These are phyloP conservation scores for Thermophis baileyi DNA, from an alignment of 2,113 vertebrate genomes.

Conservation along the genomic window DNA sequence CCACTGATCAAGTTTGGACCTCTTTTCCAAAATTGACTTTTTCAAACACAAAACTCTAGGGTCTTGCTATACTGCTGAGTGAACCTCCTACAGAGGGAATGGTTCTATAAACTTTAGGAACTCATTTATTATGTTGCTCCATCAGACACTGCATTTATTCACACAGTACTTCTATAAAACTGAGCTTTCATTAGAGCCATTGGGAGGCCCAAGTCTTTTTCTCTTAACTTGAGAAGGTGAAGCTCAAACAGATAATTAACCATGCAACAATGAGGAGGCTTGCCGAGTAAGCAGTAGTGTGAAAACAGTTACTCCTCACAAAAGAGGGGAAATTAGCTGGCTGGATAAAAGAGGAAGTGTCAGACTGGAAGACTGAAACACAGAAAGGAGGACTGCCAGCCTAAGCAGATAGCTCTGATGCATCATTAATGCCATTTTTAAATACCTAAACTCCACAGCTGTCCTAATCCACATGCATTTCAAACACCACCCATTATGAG, in stretches of 20 bases:
- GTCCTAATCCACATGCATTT: constrained; percentile 70
- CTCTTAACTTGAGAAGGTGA: constrained; percentile 68
- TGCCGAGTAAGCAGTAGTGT: constrained; percentile 78
- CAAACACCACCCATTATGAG: constrained; percentile 62
- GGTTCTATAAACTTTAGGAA: constrained; percentile 72
- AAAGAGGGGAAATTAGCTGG: constrained; percentile 81
- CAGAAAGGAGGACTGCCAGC: constrained; percentile 74
- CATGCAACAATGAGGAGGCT: constrained; percentile 77
- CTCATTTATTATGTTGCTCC: constrained; percentile 68
- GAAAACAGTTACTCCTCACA: constrained; percentile 81
- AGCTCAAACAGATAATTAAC: constrained; percentile 78
- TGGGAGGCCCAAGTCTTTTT: constrained; percentile 56
- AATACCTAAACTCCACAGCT: constrained; percentile 72
- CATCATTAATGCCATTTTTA: constrained; percentile 74
- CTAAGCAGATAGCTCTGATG: constrained; percentile 70
- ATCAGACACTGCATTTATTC: constrained; percentile 70
- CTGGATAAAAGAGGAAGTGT: constrained; percentile 78
- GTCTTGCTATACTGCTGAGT: constrained; percentile 52
- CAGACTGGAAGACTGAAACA: constrained; percentile 76
- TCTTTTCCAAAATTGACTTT: constrained; percentile 12
- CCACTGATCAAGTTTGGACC: background rate
- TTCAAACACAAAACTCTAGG: constrained; percentile 24
- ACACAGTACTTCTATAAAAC: constrained; percentile 66
- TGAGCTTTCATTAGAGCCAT: constrained; percentile 67
- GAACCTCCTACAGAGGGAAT: constrained; percentile 58